Evolutionary conservation across 1,140 invertebrate species (phyloP), one percentile per base, ranked within the genome.

Genomic region (Trissolcus basalis): DNA sequence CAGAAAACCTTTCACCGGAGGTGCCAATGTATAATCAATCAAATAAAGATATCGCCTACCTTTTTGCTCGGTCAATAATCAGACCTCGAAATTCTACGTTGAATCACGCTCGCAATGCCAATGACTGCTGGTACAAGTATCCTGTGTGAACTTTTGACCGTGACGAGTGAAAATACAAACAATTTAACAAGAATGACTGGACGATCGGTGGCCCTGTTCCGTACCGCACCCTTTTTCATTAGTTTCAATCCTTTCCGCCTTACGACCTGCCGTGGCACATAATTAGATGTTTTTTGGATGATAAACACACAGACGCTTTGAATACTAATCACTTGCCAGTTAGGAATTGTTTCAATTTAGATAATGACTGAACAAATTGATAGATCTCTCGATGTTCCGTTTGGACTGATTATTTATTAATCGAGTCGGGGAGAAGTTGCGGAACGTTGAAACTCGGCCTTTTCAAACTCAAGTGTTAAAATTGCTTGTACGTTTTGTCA

Each of bases 161-260:
- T 87, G 85, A 87, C 85, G 85, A 87, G 85, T 87, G 84, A 85
- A 86, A 87, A 87, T 87, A 87, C 84, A 86, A 86, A 87, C 85
- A 86, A 80, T 87, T 87, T 87, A 87, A 86, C 83, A 78, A 82
- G 84, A 83, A 86, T 87, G 86, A 87, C 83, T 86, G 83, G 83
- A 81, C 85, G 77, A 85, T 87, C 82, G 80, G 64, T 74, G 83
- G 27, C 82, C 79, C 76, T 70, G 54, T 79, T 81, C 81, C 80
- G 72, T 80, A 77, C 78, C 64, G 61, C 72, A 68, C 64, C 65
- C 78, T 69, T 72, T 49, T 77, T 67, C 74, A 72, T 77, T 72
- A 72, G 56, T 68, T 48, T 51, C 58, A 47, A 48, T 61, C 12
- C 53, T 68, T 33, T 35, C 14, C 50, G 54, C 58, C 47, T 50